Percentiles rank a stretch among this genome's conserved stretches.
phyloP scores from a whole-genome alignment of 2,888 invertebrate species.

The Troides oblongomaculatus region DNA sequence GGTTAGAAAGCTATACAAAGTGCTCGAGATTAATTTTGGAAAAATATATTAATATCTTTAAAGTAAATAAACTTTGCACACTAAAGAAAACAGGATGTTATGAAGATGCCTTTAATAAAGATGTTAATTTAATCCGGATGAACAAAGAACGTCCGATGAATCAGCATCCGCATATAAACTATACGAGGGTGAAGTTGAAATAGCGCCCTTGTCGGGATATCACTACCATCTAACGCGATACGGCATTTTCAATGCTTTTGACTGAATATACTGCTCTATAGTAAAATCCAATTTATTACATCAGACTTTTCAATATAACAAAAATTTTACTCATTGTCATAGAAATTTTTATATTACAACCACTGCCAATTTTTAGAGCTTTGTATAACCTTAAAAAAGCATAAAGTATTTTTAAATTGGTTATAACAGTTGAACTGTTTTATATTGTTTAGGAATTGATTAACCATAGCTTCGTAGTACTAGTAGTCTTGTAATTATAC shows the following conservation, averaged over 20 bases:
- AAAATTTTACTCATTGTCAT: no score
- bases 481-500: no score
- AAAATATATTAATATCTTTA: no score
- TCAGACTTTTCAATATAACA: neutral
- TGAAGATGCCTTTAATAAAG: conserved; percentile 8
- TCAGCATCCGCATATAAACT: conserved; percentile 21
- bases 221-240: conserved; percentile 16
- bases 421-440: no score
- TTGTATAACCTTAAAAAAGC: no score
- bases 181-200: conserved; percentile 19
- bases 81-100: neutral
- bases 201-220: conserved; percentile 10
- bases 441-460: no score
- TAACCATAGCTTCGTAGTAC: no score
- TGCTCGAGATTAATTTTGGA: no score
- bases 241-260: conserved; percentile 10
- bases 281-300: neutral
- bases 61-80: neutral
- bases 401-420: no score
- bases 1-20: no score
- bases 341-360: no score
- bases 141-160: conserved; percentile 21
- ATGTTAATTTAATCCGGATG: conserved; percentile 27
- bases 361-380: no score
- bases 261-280: conserved; percentile 8